A percentile compares a stretch with the other conserved stretches of the same genome.
These are phyloP conservation scores for Lophotis ruficrista DNA, from an alignment of 2,113 vertebrate species.

Conservation along the genomic window DNA sequence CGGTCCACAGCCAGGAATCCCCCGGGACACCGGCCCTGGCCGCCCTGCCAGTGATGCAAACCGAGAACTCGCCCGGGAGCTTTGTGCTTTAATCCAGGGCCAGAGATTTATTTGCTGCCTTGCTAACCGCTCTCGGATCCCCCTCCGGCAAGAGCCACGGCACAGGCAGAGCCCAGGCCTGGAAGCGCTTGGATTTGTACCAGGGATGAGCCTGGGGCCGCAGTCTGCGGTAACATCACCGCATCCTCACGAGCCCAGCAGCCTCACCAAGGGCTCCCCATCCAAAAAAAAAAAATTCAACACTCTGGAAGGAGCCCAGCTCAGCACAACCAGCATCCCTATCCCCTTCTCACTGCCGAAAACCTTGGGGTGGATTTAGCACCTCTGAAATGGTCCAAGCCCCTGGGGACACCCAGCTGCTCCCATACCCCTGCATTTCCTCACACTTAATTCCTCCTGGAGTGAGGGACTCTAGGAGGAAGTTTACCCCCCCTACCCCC, in stretches of 20 bases:
- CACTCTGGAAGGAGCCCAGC: neutral
- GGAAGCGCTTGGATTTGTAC: neutral
- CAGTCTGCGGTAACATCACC: neutral
- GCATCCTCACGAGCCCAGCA: accelerated
- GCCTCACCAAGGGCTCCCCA: neutral
- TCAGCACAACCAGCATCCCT: accelerated
- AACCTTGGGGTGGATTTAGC: neutral
- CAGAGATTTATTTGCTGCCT: neutral
- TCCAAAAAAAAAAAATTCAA: neutral
- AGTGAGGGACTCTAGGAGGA: neutral
- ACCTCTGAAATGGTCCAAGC: neutral
- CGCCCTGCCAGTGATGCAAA: neutral
- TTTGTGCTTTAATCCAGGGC: neutral
- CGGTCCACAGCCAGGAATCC: neutral
- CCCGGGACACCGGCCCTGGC: neutral
- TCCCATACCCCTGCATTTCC: neutral
- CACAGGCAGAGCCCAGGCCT: neutral
- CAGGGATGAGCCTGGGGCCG: neutral
- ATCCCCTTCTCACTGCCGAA: neutral
- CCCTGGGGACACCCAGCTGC: neutral
- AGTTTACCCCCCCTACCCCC: neutral
- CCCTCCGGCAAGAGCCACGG: neutral
- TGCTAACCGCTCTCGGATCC: neutral
- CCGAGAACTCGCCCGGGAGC: neutral
- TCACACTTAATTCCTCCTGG: neutral